Conservation (phyloP, 92 coral and sea anemone genomes). For the Epizoanthus ramosus region DNA sequence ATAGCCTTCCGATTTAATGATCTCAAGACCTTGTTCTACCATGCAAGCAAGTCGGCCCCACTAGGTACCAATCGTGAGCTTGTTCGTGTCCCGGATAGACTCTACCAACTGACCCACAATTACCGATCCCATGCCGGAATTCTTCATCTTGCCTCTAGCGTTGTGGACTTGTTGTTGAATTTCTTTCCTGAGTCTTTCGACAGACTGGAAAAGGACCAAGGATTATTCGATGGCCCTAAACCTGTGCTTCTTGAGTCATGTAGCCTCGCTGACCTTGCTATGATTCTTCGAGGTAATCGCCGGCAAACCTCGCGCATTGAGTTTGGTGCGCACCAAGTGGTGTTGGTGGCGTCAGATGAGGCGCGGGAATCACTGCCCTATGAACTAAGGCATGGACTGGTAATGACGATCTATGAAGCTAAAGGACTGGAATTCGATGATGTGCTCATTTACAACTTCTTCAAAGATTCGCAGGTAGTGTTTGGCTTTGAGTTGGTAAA, state of each 20-base stretch:
- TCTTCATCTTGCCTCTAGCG: constrained; percentile 53
- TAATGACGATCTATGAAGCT: constrained; percentile 66
- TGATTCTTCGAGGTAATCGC: constrained; percentile 60
- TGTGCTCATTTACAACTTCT: constrained; percentile 62
- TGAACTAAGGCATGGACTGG: constrained; percentile 54
- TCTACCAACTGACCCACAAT: constrained; percentile 54
- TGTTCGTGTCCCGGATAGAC: constrained; percentile 57
- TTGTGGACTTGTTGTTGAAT: constrained; percentile 50
- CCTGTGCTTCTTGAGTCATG: constrained; percentile 58
- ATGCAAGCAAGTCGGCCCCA: constrained; percentile 64
- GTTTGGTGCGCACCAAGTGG: constrained; percentile 67
- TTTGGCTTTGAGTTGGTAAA: background rate
- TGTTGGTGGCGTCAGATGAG: constrained; percentile 60
- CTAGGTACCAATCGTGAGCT: constrained; percentile 37
- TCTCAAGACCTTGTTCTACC: constrained; percentile 84
- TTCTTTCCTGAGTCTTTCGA: constrained; percentile 63
- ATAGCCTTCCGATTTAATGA: constrained; percentile 94
- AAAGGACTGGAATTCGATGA: constrained; percentile 64
- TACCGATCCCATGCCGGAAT: constrained; percentile 63
- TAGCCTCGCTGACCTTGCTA: constrained; percentile 55
- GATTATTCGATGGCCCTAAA: constrained; percentile 58
- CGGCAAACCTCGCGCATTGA: constrained; percentile 60
- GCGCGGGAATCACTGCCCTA: constrained; percentile 59
- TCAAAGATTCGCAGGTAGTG: constrained; percentile 63
- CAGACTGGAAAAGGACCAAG: constrained; percentile 57